Base-by-base conservation (phyloP, 2,113 vertebrate genomes). In the Nematolebias whitei region DNA sequence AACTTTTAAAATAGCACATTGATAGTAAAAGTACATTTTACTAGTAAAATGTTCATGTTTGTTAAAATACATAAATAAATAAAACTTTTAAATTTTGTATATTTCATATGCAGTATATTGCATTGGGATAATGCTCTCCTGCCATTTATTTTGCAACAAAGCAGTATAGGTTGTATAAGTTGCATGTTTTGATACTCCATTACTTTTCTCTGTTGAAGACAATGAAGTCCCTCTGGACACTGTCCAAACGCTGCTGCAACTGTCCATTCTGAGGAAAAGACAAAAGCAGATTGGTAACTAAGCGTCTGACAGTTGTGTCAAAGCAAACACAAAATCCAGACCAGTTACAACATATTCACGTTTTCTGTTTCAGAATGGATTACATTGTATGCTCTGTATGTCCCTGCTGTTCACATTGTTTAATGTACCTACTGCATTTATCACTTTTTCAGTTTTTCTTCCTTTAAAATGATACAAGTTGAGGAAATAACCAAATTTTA, bases 161-260 rank as follows among this genome's bases (percentile, higher is more conserved):
- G 44, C 14, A 22, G 9, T 44, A 50, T 32, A 53, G 45, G 14
- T 45, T 45, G n/a, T 40, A n/a, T n/a, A n/a, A n/a, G 13, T 12
- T 45, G 13, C 3, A 60, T 26, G n/a, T 56, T n/a, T n/a, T 19
- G n/a, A 19, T 54, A 35, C 54, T n/a, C 55, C 2, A 94, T 94
- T 92, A 99, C 98, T 94, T 98, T 90, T 99, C 96, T 92, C 97
- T 94, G 93, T 99, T 99, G 93, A 99, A 99, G 90, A 99, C 88
- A 35, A 98, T 94, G 90, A 99, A 99, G 78, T 99, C 96, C 77
- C 94, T 96, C 70, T 96, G 94, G 56, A 99, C 94, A 19, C 89
- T 93, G 38, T 98, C 96, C 62, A 99, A 81, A 44, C 96, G 94
- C 82, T 95, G 93, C 85, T 98, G 96, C 68, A 99, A 82, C 71